A percentile compares a stretch with the other conserved stretches of the same genome.
Conservation (phyloP, 53 echinoderm and acorn worm species). For the Zoroaster sp. region DNA sequence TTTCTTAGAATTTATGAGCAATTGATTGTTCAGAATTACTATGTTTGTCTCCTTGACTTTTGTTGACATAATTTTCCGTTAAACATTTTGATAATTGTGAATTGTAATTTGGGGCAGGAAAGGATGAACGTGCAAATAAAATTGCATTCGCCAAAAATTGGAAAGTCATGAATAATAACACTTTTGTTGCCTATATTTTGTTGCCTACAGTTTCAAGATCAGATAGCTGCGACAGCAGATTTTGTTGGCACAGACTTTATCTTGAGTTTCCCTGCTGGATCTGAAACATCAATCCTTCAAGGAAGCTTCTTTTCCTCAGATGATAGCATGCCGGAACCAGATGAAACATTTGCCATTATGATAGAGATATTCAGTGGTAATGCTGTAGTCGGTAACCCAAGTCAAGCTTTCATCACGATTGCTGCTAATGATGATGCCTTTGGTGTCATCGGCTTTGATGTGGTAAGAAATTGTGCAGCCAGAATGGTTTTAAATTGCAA, state of each 20-base stretch:
- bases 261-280: constrained; percentile 53
- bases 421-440: constrained; percentile 92
- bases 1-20: too few species aligned
- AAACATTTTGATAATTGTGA: too few species aligned
- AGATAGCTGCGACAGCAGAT: constrained; percentile 27
- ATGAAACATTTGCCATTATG: constrained; percentile 61
- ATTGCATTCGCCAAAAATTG: background rate
- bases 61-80: too few species aligned
- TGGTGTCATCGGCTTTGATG: constrained; percentile 83
- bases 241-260: constrained; percentile 65
- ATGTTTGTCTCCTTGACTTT: too few species aligned
- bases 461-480: too few species aligned
- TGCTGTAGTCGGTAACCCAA: constrained; percentile 60
- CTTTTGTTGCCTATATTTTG: background rate
- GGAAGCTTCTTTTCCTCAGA: constrained; percentile 63
- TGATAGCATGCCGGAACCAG: constrained; percentile 73
- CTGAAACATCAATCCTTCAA: constrained; percentile 7
- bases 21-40: too few species aligned
- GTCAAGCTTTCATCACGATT: constrained; percentile 59
- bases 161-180: background rate
- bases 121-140: background rate
- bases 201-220: constrained; percentile 57
- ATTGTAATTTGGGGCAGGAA: background rate
- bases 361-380: constrained; percentile 21
- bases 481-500: too few species aligned